These are phyloP conservation scores for Seira musarum DNA, from an alignment of 2,888 invertebrate genomes.

Conservation along the genomic window DNA sequence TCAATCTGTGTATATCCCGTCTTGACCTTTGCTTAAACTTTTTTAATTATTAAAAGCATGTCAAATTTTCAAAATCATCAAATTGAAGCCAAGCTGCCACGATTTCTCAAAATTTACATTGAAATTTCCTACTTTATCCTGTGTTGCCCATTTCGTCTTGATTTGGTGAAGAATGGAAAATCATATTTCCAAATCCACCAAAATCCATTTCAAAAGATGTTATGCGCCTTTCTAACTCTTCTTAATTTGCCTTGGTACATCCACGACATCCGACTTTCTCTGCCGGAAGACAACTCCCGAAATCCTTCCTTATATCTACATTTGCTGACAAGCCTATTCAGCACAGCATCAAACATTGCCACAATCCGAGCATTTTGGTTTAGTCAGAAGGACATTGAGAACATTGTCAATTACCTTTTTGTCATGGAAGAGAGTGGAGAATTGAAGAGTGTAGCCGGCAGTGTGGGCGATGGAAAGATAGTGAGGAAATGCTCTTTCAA, in stretches of 20 bases:
- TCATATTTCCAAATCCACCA: background rate
- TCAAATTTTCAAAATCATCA: no score
- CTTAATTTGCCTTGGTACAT: background rate
- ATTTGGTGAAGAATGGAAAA: background rate
- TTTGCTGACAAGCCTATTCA: background rate
- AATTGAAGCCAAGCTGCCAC: background rate
- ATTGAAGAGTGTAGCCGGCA: background rate
- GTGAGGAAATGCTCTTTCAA: background rate
- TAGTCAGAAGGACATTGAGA: background rate
- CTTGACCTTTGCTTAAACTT: no score
- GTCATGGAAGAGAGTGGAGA: background rate
- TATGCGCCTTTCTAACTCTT: background rate
- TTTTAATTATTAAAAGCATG: no score
- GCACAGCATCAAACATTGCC: background rate
- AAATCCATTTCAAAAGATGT: background rate
- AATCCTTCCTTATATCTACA: slow-evolving; percentile 1
- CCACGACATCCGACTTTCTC: background rate
- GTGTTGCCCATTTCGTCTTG: background rate
- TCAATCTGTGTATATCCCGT: no score
- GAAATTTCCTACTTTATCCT: background rate
- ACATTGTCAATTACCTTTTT: background rate
- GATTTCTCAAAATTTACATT: background rate
- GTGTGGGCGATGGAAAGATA: background rate
- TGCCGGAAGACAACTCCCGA: background rate
- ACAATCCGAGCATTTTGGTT: background rate